A percentile compares a stretch with the other conserved stretches of the same genome.
These are phyloP conservation scores for Caracal caracal DNA, from an alignment of 2,113 vertebrate genomes.

Conservation along the genomic window DNA sequence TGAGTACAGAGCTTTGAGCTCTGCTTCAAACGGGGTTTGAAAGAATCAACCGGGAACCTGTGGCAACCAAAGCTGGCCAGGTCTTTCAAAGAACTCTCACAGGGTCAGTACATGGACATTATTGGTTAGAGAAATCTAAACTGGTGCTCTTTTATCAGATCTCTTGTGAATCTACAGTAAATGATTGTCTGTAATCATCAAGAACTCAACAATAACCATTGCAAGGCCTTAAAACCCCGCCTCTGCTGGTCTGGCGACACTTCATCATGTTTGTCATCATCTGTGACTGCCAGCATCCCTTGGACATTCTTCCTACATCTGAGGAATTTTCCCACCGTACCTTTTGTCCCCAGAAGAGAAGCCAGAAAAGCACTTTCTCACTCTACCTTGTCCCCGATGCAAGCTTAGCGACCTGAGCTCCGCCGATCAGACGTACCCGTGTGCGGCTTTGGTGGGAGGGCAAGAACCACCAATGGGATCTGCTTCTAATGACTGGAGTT, in stretches of 20 bases:
- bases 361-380: neutral
- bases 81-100: neutral
- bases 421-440: neutral
- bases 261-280: neutral
- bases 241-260: neutral
- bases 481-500: neutral
- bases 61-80: neutral
- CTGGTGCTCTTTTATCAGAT: neutral
- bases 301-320: neutral
- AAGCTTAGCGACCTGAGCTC: accelerated
- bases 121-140: neutral
- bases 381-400: neutral
- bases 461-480: too few species aligned
- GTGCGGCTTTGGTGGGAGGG: neutral
- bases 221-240: neutral
- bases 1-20: conserved; percentile 54
- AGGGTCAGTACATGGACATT: neutral
- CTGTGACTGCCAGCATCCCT: neutral
- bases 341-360: neutral
- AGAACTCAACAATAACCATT: neutral
- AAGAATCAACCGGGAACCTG: neutral
- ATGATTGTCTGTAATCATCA: neutral
- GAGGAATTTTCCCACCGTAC: neutral
- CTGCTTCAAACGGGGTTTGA: conserved; percentile 38
- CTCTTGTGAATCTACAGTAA: neutral